These are phyloP conservation scores for Chondrosia reniformis DNA, from an alignment of 37 sponge, comb jelly and placozoan genomes.

Conservation along the genomic window DNA sequence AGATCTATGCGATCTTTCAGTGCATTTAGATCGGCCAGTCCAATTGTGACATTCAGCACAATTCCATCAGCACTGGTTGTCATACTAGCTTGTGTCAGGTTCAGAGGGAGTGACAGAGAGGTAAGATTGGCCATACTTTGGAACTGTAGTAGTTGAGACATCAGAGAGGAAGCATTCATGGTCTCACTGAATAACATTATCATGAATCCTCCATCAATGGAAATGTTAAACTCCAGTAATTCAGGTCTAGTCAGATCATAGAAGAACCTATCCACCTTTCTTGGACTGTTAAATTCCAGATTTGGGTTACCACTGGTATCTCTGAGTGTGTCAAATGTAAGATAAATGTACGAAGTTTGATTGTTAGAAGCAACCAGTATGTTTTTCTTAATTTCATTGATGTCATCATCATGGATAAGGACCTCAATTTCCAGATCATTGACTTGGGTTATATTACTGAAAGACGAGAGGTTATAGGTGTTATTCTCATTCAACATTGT, in stretches of 20 bases:
- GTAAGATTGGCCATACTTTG: constrained; percentile 17
- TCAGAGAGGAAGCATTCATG: constrained; percentile 46
- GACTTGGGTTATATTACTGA: constrained; percentile 29
- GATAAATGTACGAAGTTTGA: constrained; percentile 42
- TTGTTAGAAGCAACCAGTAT: constrained; percentile 56
- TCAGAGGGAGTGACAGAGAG: background rate
- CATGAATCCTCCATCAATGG: constrained; percentile 62
- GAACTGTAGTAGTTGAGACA: constrained; percentile 27
- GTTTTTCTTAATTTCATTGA: constrained; percentile 66
- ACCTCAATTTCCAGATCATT: constrained; percentile 57
- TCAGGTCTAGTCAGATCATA: constrained; percentile 66
- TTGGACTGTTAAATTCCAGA: constrained; percentile 20
- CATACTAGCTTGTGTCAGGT: constrained; percentile 32
- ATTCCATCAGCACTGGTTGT: constrained; percentile 41
- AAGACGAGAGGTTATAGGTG: constrained; percentile 38
- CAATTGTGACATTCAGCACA: constrained; percentile 41
- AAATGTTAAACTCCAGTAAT: constrained; percentile 63
- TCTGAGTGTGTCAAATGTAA: constrained; percentile 47
- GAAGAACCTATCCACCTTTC: constrained; percentile 23
- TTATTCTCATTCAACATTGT: background rate
- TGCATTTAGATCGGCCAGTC: constrained; percentile 59
- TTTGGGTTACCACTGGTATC: constrained; percentile 71
- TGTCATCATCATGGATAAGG: constrained; percentile 52
- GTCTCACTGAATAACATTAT: constrained; percentile 75
- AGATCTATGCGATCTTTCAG: constrained; percentile 64